Conservation (phyloP, 2,113 vertebrate genomes). For the Sula dactylatra region DNA sequence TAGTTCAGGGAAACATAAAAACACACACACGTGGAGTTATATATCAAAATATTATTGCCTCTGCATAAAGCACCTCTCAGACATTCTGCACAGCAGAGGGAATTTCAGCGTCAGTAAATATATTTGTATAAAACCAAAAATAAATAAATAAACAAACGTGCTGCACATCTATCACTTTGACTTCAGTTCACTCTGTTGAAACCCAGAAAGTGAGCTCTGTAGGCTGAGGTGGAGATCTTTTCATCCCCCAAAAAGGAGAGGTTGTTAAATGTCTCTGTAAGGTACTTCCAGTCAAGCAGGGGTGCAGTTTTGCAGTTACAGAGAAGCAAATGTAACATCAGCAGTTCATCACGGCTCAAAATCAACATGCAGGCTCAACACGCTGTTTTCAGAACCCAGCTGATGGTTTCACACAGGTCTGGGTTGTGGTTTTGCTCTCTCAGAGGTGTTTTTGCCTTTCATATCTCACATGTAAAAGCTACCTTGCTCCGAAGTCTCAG, state of each 20-base stretch:
- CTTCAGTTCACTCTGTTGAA: background rate
- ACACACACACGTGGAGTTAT: background rate
- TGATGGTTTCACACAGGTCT: background rate
- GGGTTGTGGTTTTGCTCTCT: background rate
- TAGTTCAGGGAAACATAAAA: background rate
- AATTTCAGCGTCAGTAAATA: background rate
- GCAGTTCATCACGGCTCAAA: background rate
- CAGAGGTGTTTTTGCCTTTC: background rate
- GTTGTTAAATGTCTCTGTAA: background rate
- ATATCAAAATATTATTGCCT: background rate
- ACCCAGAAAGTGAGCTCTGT: background rate
- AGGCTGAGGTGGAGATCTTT: background rate
- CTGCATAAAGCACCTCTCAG: background rate
- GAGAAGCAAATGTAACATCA: background rate
- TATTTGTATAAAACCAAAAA: background rate
- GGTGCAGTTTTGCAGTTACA: background rate
- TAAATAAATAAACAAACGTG: background rate
- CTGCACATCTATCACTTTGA: background rate
- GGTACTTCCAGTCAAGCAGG: background rate
- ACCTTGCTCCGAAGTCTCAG: background rate
- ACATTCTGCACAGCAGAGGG: background rate
- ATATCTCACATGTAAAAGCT: background rate
- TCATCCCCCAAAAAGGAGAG: background rate
- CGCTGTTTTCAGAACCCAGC: background rate
- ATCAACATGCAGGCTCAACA: background rate